Percentiles rank a stretch among this genome's conserved stretches.
Evolutionary conservation across 2,113 vertebrate genomes (phyloP).

Genomic region (Oreochromis spilurus): DNA sequence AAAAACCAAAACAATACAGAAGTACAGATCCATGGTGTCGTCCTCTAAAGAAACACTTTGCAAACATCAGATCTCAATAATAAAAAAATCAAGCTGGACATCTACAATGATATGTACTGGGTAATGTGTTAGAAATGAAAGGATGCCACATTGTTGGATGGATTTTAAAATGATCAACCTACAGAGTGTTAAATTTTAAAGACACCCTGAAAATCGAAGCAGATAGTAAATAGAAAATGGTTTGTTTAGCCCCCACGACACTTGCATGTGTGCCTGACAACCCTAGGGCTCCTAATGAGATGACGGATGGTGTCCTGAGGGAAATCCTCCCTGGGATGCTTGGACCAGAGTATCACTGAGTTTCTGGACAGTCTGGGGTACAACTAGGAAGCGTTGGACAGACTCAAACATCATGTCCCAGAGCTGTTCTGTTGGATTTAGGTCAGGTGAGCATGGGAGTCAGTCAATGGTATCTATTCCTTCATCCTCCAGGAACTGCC

Average conservation of each 20-base stretch:
- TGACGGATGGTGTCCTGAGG: background rate
- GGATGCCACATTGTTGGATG: background rate
- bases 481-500: background rate
- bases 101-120: background rate
- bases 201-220: background rate
- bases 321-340: background rate
- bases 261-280: background rate
- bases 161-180: background rate
- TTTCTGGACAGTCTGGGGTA: background rate
- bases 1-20: background rate
- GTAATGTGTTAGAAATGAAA: background rate
- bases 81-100: background rate
- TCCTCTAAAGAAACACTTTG: background rate
- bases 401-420: background rate
- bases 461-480: background rate
- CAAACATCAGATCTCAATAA: background rate
- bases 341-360: background rate
- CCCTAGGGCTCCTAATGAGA: background rate
- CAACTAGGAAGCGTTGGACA: background rate
- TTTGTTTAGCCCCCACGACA: background rate
- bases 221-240: background rate
- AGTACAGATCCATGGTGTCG: background rate
- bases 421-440: background rate
- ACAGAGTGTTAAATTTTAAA: background rate
- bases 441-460: background rate